phyloP scores from a whole-genome alignment of 2,797 vertebrate genomes.

The Parambassis ranga region DNA sequence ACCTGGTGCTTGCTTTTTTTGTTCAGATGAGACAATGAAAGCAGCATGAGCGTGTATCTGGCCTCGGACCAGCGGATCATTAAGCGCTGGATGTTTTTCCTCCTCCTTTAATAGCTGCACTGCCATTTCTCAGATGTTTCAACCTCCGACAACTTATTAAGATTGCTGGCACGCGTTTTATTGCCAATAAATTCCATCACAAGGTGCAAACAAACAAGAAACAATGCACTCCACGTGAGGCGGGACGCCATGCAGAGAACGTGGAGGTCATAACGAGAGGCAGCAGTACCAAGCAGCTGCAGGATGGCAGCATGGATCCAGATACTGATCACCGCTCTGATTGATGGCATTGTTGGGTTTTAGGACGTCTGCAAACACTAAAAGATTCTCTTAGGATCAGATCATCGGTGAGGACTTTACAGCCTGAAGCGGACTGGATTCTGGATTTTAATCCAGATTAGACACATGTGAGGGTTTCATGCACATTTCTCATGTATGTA shows the following conservation, averaged over 20 bases:
- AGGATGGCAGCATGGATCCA: too few relatives aligned
- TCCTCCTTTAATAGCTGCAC: slow-evolving; percentile 7
- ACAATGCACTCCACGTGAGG: slow-evolving; percentile 44
- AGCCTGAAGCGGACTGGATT: too few relatives aligned
- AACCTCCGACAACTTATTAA: slow-evolving; percentile 14
- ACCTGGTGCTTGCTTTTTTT: slow-evolving; percentile 22
- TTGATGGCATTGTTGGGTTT: too few relatives aligned
- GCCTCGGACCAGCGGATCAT: slow-evolving; percentile 50
- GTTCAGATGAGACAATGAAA: slow-evolving; percentile 56
- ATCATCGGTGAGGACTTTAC: too few relatives aligned
- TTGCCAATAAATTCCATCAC: slow-evolving; percentile 30
- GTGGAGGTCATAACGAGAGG: slow-evolving; percentile 22
- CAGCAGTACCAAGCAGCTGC: slow-evolving; percentile 1
- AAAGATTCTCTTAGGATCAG: too few relatives aligned
- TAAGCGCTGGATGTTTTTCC: slow-evolving; percentile 19
- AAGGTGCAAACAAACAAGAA: slow-evolving; percentile 47
- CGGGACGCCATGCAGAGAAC: slow-evolving; percentile 35
- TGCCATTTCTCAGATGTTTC: slow-evolving; percentile 14
- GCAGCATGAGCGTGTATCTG: slow-evolving; percentile 47
- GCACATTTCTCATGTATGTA: too few relatives aligned
- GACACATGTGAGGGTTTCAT: too few relatives aligned
- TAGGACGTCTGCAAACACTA: too few relatives aligned
- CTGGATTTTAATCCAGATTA: too few relatives aligned
- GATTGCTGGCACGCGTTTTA: slow-evolving; percentile 40
- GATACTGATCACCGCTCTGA: too few relatives aligned